Percentiles rank a stretch among this genome's conserved stretches.
Conservation (phyloP, 2,797 vertebrate genomes). For the Danio jaintianensis region DNA sequence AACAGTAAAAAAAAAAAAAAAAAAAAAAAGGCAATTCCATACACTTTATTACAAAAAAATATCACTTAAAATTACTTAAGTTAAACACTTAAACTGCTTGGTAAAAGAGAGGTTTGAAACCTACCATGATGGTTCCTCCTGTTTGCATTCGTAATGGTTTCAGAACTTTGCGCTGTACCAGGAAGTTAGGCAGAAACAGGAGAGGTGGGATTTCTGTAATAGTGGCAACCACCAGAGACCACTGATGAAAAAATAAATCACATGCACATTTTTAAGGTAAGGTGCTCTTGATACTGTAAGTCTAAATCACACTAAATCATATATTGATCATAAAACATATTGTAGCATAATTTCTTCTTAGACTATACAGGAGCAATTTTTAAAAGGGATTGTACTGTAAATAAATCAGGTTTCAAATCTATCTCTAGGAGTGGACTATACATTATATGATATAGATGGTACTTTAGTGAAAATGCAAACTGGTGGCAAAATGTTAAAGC, state of each 20-base stretch:
- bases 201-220: constrained; percentile 97
- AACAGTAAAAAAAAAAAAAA: too few relatives aligned
- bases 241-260: constrained; percentile 73
- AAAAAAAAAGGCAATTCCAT: too few relatives aligned
- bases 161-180: constrained; percentile 93
- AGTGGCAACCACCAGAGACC: constrained; percentile 92
- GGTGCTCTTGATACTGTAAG: neutral
- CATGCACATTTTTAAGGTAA: constrained; percentile 23
- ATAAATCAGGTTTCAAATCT: constrained; percentile 38
- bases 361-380: neutral
- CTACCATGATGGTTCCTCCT: constrained; percentile 97
- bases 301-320: neutral
- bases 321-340: neutral
- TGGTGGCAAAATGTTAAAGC: constrained; percentile 62
- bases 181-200: constrained; percentile 91
- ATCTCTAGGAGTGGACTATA: constrained; percentile 20
- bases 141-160: constrained; percentile 92
- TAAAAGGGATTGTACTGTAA: constrained; percentile 21
- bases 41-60: too few relatives aligned
- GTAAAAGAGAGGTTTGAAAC: constrained; percentile 16
- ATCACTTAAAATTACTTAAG: too few relatives aligned
- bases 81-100: neutral
- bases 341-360: neutral
- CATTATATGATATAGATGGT: constrained; percentile 34
- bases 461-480: constrained; percentile 54